These are phyloP conservation scores for Aurelia sp. DNA, from an alignment of 30 jellyfish, hydroid and myxozoan species.

Conservation along the genomic window DNA sequence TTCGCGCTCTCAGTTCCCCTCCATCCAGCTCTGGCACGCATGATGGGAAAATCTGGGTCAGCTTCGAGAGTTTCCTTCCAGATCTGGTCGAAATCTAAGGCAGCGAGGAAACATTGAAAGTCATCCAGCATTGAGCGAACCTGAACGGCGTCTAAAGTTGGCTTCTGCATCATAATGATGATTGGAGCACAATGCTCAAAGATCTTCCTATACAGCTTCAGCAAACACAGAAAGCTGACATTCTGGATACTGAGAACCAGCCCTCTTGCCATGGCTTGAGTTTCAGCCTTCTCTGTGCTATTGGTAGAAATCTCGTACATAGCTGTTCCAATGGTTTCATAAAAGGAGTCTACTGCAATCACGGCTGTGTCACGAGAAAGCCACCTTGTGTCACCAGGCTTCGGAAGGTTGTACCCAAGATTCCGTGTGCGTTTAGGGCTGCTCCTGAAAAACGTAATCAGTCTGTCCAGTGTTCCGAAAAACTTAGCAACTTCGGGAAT, in stretches of 20 bases:
- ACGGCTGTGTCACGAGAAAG: constrained; percentile 54
- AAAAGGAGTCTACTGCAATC: constrained; percentile 22
- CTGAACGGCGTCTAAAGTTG: constrained; percentile 27
- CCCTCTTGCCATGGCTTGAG: constrained; percentile 53
- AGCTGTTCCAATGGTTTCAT: constrained; percentile 45
- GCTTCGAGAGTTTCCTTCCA: constrained; percentile 20
- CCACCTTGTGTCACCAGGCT: constrained; percentile 50
- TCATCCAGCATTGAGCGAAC: constrained; percentile 5
- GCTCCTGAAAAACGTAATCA: constrained; percentile 26
- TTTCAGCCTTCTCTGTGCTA: constrained; percentile 21
- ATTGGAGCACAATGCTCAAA: constrained; percentile 16
- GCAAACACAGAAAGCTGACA: not conserved
- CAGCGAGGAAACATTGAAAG: not conserved
- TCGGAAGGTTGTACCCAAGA: constrained; percentile 52
- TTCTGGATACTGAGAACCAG: constrained; percentile 1
- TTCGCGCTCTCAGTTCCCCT: not conserved
- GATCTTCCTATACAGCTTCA: constrained; percentile 14
- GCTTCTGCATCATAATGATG: constrained; percentile 13
- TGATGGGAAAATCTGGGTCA: constrained; percentile 16
- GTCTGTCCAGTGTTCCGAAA: constrained; percentile 38
- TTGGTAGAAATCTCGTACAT: constrained; percentile 24
- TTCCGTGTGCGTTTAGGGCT: constrained; percentile 40
- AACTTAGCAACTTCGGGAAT: constrained; percentile 41
- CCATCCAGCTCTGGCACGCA: constrained; percentile 35
- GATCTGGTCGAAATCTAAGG: constrained; percentile 2